These are phyloP conservation scores for Gopherus flavomarginatus DNA, from an alignment of 2,113 vertebrate species.

Conservation along the genomic window DNA sequence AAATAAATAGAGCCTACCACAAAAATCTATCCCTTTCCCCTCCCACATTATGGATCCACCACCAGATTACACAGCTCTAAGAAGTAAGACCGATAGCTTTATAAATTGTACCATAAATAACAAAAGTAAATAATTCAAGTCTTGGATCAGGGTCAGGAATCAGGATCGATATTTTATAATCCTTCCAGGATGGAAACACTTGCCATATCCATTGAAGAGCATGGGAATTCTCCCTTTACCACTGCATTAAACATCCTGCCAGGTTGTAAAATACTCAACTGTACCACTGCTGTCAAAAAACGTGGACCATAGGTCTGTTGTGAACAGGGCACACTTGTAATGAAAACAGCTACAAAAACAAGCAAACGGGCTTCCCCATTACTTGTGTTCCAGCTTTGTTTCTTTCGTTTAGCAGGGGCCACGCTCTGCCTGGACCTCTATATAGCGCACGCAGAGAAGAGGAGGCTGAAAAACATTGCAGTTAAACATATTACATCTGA, in stretches of 20 bases:
- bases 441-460: neutral
- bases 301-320: neutral
- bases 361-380: neutral
- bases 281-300: neutral
- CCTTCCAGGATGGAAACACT: neutral
- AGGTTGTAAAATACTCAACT: too few species aligned
- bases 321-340: neutral
- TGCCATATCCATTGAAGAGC: fast-evolving
- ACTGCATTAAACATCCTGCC: fast-evolving
- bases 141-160: neutral
- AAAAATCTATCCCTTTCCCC: fast-evolving
- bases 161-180: neutral
- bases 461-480: neutral
- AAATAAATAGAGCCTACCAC: neutral
- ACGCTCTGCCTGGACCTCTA: neutral
- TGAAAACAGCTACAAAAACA: neutral
- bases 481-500: neutral
- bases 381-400: neutral
- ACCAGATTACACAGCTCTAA: neutral
- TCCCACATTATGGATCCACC: neutral
- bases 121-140: neutral
- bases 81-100: neutral
- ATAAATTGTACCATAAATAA: neutral
- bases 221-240: neutral
- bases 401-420: neutral